Evolutionary conservation across 2,113 vertebrate species (phyloP).

Genomic region (Ceratotherium simum): DNA sequence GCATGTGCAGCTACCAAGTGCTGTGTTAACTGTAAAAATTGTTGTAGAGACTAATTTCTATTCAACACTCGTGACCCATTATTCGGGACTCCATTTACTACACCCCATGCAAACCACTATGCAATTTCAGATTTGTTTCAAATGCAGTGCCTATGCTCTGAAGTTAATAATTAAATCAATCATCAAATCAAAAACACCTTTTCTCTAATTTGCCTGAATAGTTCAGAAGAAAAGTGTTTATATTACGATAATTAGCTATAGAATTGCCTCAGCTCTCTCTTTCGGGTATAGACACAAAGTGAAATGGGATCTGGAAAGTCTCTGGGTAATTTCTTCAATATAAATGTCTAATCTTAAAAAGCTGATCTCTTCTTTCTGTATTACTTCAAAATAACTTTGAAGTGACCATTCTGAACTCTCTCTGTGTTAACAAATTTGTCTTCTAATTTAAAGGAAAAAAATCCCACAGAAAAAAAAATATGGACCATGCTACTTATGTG

Average conservation of each 20-base stretch:
- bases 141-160: neutral
- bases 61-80: constrained; percentile 6
- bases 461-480: neutral
- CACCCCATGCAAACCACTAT: constrained; percentile 14
- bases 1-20: neutral
- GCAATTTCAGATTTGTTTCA: constrained; percentile 53
- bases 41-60: constrained; percentile 13
- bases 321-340: constrained; percentile 44
- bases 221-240: constrained; percentile 62
- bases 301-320: constrained; percentile 17
- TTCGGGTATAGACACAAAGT: neutral
- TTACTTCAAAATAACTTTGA: constrained; percentile 45
- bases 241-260: constrained; percentile 41
- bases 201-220: constrained; percentile 51
- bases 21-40: neutral
- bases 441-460: neutral
- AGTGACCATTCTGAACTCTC: constrained; percentile 28
- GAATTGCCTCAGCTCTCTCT: constrained; percentile 35
- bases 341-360: constrained; percentile 29
- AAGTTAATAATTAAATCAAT: constrained; percentile 54
- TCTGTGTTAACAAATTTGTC: constrained; percentile 20
- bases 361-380: neutral
- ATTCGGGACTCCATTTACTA: constrained; percentile 41
- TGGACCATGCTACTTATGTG: neutral
- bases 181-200: neutral